Evolutionary conservation across 2,797 vertebrate species (phyloP).

Genomic region (Leucoraja ocellata): DNA sequence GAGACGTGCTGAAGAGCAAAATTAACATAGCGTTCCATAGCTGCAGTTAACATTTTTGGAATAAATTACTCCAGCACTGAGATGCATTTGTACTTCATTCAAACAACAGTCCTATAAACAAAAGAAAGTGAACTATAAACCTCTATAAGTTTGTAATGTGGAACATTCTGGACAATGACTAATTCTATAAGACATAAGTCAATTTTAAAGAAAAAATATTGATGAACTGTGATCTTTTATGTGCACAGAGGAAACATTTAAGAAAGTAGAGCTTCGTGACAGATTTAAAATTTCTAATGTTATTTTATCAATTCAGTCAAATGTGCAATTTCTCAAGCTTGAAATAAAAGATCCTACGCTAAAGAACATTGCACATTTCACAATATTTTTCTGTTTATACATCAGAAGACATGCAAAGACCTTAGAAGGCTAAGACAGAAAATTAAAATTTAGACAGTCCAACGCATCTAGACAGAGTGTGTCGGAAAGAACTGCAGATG

Average conservation of each 20-base stretch:
- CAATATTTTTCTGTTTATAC: background rate
- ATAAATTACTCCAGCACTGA: background rate
- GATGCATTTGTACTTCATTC: background rate
- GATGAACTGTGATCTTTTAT: background rate
- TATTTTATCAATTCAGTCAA: background rate
- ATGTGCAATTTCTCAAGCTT: background rate
- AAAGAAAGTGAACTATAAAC: background rate
- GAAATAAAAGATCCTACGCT: background rate
- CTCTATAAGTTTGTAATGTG: background rate
- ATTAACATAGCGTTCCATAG: background rate
- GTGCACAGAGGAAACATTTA: background rate
- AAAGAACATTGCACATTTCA: background rate
- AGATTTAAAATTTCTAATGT: slow-evolving; percentile 1
- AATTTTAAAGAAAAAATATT: background rate
- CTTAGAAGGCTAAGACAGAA: no score
- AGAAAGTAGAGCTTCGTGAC: background rate
- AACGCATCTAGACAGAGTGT: background rate
- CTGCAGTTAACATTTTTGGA: background rate
- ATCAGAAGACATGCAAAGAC: background rate
- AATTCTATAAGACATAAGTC: background rate
- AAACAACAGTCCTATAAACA: background rate
- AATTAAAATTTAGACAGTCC: background rate
- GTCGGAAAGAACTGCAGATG: no score
- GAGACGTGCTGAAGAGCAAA: background rate
- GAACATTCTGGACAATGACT: background rate